These are phyloP conservation scores for Macroglossus sobrinus DNA, from an alignment of 2,113 vertebrate species.

Conservation along the genomic window DNA sequence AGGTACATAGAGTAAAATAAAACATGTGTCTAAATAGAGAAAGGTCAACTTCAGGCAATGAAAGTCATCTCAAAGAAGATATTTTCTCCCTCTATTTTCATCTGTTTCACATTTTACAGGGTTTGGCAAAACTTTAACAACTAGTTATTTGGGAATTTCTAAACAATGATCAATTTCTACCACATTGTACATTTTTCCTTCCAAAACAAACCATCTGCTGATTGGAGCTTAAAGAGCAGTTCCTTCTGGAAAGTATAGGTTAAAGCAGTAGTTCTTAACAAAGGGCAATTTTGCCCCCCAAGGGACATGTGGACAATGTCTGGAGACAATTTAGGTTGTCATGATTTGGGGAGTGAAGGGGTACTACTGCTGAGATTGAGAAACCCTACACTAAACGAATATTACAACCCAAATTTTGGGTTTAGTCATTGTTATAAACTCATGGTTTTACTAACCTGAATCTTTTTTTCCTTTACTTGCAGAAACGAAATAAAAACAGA, in stretches of 20 bases:
- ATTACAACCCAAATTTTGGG: not conserved
- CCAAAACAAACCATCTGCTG: conserved; percentile 18
- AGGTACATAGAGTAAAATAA: not conserved
- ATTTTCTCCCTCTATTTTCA: not conserved
- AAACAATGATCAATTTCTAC: conserved; percentile 4
- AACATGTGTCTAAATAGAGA: not conserved
- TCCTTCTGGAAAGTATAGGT: not conserved
- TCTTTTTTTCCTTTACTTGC: not conserved
- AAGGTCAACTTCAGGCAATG: not conserved
- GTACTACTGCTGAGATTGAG: not conserved
- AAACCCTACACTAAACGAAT: not conserved
- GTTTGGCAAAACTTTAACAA: conserved; percentile 36
- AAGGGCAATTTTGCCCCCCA: not conserved
- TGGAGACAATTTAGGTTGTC: not conserved
- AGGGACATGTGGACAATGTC: not conserved
- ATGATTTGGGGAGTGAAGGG: not conserved
- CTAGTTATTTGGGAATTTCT: conserved; percentile 22
- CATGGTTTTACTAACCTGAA: not conserved
- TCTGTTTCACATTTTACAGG: not conserved
- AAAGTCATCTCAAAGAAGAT: not conserved
- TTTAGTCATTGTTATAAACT: not conserved
- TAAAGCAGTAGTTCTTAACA: not conserved
- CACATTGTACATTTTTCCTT: not conserved
- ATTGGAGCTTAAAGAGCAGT: not conserved
- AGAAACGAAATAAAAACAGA: not conserved